phyloP scores from a whole-genome alignment of 2,797 vertebrate genomes.

The Crax fasciolata region DNA sequence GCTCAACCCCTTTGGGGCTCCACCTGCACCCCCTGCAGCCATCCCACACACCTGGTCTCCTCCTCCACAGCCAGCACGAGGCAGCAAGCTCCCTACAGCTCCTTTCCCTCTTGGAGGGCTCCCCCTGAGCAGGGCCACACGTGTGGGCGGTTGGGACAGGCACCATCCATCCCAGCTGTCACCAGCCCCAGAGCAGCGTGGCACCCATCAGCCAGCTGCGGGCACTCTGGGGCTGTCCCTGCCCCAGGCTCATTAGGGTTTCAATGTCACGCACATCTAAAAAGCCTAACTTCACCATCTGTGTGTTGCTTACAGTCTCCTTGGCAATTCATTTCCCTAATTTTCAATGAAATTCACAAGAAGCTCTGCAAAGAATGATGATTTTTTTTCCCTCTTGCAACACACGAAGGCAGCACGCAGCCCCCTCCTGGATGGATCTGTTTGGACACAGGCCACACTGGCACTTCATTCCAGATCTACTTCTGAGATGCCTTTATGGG shows the following conservation, averaged over 20 bases:
- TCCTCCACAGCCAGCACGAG: not conserved
- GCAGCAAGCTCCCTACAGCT: not conserved
- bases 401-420: not conserved
- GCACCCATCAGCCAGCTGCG: not conserved
- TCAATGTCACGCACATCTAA: not conserved
- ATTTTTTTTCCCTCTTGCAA: not conserved
- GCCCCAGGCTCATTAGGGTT: not conserved
- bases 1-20: not conserved
- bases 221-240: not conserved
- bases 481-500: not conserved
- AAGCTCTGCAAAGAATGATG: not conserved
- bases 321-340: not conserved
- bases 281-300: not conserved
- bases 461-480: not conserved
- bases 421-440: not conserved
- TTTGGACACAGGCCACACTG: not conserved
- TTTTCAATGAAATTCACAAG: not conserved
- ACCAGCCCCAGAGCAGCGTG: too few species aligned
- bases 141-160: not conserved
- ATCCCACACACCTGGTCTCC: not conserved
- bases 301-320: not conserved
- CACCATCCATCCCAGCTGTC: not conserved
- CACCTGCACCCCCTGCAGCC: not conserved
- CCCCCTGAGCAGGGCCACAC: not conserved
- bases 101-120: not conserved